A percentile compares a stretch with the other conserved stretches of the same genome.
These are phyloP conservation scores for Drosophila santomea DNA, from an alignment of 1,140 invertebrate species.

Conservation along the genomic window DNA sequence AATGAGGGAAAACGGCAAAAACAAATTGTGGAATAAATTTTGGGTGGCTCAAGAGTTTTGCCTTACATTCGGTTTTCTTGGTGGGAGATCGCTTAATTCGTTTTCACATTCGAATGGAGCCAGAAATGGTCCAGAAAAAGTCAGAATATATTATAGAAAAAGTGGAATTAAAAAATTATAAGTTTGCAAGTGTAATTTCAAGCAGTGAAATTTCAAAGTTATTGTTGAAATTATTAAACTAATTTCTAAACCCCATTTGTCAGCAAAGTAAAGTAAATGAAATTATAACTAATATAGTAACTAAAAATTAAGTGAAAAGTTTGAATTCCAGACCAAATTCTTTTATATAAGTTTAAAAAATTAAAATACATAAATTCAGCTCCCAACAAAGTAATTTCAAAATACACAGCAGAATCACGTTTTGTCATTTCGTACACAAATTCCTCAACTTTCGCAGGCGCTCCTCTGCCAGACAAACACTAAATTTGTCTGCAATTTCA, in stretches of 20 bases:
- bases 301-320: too few relatives aligned
- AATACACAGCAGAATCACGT: constrained; percentile 25
- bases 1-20: constrained; percentile 55
- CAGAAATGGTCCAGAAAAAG: constrained; percentile 6
- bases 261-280: too few relatives aligned
- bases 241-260: too few relatives aligned
- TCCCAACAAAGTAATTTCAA: neutral
- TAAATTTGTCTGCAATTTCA: constrained; percentile 4
- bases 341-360: neutral
- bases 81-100: constrained; percentile 17
- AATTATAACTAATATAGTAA: neutral
- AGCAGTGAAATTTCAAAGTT: neutral
- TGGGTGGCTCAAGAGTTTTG: constrained; percentile 35
- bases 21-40: constrained; percentile 52
- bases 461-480: constrained; percentile 6
- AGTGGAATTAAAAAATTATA: neutral
- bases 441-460: constrained; percentile 8
- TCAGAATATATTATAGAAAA: neutral
- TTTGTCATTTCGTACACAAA: constrained; percentile 19
- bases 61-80: constrained; percentile 20
- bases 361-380: neutral
- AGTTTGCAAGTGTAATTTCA: neutral
- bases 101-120: constrained; percentile 18
- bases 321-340: neutral
- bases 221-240: too few relatives aligned